These are phyloP conservation scores for Pollicipes pollicipes DNA, from an alignment of 1,140 invertebrate species.

Conservation along the genomic window DNA sequence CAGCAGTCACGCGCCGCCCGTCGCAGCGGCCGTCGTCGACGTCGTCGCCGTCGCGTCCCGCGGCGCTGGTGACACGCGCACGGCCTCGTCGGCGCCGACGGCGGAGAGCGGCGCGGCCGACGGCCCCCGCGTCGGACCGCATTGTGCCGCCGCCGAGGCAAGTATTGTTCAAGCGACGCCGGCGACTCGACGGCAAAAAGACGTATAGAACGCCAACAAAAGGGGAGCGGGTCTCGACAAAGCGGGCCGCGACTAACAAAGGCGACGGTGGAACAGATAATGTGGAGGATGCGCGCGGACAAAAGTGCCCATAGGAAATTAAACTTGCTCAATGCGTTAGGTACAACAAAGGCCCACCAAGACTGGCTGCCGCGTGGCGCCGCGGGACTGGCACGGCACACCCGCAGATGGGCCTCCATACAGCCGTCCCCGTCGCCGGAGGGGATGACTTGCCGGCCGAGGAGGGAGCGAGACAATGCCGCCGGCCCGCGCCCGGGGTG, in stretches of 20 bases:
- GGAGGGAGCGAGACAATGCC: no score
- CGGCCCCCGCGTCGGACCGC: no score
- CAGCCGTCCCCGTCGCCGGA: no score
- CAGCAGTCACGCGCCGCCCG: no score
- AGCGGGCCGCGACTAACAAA: background rate
- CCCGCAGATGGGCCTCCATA: background rate
- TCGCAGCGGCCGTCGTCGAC: no score
- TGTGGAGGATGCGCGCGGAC: background rate
- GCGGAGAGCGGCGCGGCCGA: background rate
- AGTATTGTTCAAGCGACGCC: background rate
- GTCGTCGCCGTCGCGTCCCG: no score
- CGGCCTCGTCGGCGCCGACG: background rate
- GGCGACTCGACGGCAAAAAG: background rate
- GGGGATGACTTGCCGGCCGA: no score
- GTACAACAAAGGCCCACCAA: background rate
- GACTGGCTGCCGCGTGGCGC: background rate
- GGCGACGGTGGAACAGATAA: background rate
- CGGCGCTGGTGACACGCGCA: no score
- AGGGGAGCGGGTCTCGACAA: background rate
- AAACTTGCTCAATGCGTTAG: background rate
- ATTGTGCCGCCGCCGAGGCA: background rate
- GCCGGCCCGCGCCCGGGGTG: no score
- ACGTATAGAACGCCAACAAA: slow-evolving; percentile 1
- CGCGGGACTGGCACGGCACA: background rate
- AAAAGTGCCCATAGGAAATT: slow-evolving; percentile 2